A percentile compares a stretch with the other conserved stretches of the same genome.
Evolutionary conservation across 2,888 invertebrate genomes (phyloP).

Genomic region (Aplocera efformata): DNA sequence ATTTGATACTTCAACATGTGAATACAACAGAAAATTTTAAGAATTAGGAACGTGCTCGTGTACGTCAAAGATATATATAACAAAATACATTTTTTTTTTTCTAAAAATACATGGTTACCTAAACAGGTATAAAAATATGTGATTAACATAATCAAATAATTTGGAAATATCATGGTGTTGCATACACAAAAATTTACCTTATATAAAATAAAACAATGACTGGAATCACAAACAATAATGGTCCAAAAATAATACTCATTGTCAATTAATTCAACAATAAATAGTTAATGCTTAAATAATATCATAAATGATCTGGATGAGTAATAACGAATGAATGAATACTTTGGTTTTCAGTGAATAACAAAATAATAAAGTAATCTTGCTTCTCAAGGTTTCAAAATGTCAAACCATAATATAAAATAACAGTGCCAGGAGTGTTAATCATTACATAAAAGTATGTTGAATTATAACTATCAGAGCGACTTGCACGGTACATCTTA

Average conservation of each 20-base stretch:
- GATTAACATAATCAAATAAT: constrained; percentile 19
- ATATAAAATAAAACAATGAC: constrained; percentile 25
- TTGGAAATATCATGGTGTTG: constrained; percentile 14
- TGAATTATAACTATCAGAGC: constrained; percentile 8
- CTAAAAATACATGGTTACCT: constrained; percentile 30
- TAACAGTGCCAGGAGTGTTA: constrained; percentile 19
- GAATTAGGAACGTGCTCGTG: constrained; percentile 53
- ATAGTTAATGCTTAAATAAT: constrained; percentile 45
- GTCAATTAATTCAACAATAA: constrained; percentile 46
- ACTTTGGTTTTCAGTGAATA: constrained; percentile 69
- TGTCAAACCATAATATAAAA: constrained; percentile 18
- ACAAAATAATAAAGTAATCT: constrained; percentile 27
- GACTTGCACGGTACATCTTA: constrained; percentile 8
- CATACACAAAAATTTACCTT: constrained; percentile 17
- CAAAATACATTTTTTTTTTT: constrained; percentile 32
- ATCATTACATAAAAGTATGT: constrained; percentile 16
- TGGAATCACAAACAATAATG: constrained; percentile 45
- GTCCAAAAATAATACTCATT: constrained; percentile 63
- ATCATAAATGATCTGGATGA: constrained; percentile 45
- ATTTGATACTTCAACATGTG: constrained; percentile 47
- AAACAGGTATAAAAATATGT: constrained; percentile 21
- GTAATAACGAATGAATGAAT: constrained; percentile 49
- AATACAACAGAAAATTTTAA: constrained; percentile 56
- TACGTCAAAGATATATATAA: constrained; percentile 36
- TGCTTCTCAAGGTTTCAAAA: constrained; percentile 7